Percentiles rank a stretch among this genome's conserved stretches.
These are phyloP conservation scores for Bergia sp. DNA, from an alignment of 92 coral and sea anemone genomes.

Conservation along the genomic window DNA sequence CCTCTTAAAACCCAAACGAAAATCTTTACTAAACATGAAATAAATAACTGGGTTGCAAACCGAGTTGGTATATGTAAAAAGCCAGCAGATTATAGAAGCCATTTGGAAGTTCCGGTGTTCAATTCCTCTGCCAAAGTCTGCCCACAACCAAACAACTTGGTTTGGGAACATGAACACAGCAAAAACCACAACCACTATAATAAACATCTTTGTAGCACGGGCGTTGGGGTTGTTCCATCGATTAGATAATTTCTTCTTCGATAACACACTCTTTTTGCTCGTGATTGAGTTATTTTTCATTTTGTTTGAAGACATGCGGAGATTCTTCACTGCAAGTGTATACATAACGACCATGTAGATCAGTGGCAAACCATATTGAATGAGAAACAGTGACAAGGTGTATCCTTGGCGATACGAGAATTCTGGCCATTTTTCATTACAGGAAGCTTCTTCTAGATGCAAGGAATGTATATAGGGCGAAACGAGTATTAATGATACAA, in stretches of 20 bases:
- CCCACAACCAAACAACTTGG: constrained; percentile 93
- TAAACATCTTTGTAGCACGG: constrained; percentile 92
- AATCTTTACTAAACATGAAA: constrained; percentile 87
- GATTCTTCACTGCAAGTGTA: constrained; percentile 75
- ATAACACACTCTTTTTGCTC: background rate
- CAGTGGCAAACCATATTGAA: constrained; percentile 86
- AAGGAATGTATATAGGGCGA: constrained; percentile 76
- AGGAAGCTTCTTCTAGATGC: constrained; percentile 52
- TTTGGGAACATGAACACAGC: constrained; percentile 93
- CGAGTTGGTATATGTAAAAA: constrained; percentile 89
- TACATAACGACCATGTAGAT: constrained; percentile 80
- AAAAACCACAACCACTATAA: constrained; percentile 86
- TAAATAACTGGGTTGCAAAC: constrained; percentile 92
- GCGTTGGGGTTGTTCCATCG: constrained; percentile 77
- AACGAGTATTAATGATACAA: constrained; percentile 60
- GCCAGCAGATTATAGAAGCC: constrained; percentile 75
- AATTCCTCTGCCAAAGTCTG: constrained; percentile 80
- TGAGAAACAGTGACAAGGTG: constrained; percentile 75
- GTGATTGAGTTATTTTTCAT: constrained; percentile 55
- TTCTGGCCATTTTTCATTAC: constrained; percentile 81
- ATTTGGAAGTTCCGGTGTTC: constrained; percentile 60
- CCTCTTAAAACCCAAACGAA: constrained; percentile 76
- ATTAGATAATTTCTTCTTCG: background rate
- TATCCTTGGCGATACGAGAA: constrained; percentile 73
- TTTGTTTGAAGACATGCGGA: constrained; percentile 62